These are phyloP conservation scores for Miniopterus natalensis DNA, from an alignment of 2,113 vertebrate species.

Conservation along the genomic window DNA sequence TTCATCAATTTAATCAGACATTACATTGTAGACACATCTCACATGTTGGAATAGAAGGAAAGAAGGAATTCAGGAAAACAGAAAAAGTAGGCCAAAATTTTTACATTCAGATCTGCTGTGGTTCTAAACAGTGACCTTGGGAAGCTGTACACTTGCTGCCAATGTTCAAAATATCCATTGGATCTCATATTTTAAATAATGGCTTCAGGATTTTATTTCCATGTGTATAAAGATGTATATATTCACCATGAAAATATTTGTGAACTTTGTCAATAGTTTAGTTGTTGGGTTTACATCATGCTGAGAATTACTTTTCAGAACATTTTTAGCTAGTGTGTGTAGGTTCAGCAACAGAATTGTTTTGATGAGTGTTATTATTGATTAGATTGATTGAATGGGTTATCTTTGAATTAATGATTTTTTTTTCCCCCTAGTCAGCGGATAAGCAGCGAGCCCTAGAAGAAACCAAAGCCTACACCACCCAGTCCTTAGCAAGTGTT, in stretches of 20 bases:
- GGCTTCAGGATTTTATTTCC: constrained; percentile 46
- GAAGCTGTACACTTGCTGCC: not conserved
- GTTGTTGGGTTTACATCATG: constrained; percentile 3
- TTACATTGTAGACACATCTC: not conserved
- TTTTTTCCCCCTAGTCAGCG: constrained; percentile 90
- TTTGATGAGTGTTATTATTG: not conserved
- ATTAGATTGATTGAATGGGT: constrained; percentile 9
- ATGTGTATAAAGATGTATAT: not conserved
- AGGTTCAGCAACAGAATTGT: constrained; percentile 2
- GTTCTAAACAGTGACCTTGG: constrained; percentile 3
- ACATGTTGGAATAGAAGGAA: not conserved
- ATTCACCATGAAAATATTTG: constrained; percentile 2
- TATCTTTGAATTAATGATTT: constrained; percentile 52
- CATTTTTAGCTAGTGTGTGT: not conserved
- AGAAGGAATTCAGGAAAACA: constrained; percentile 35
- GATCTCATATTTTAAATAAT: constrained; percentile 36
- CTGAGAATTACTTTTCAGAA: not conserved
- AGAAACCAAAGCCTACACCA: constrained; percentile 99
- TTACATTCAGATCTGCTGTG: not conserved
- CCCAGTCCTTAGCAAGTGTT: constrained; percentile 98
- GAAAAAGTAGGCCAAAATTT: not conserved
- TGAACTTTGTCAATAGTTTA: not conserved
- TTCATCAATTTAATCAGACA: not conserved
- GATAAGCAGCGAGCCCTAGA: constrained; percentile 98
- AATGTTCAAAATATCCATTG: not conserved